Conservation (phyloP, 1,140 invertebrate genomes). For the Andricus grossulariae region DNA sequence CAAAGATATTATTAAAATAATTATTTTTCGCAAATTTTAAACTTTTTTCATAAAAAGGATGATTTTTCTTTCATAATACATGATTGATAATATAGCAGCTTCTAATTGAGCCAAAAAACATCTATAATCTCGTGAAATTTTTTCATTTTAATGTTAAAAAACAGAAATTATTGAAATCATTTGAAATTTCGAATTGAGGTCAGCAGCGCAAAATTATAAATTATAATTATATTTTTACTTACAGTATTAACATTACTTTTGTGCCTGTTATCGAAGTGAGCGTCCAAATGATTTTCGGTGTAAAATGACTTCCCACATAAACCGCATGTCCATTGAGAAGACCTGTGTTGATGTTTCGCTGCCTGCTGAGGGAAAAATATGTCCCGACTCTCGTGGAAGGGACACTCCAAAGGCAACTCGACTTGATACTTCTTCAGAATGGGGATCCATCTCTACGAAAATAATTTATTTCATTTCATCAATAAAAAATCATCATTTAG, state of each 20-base stretch:
- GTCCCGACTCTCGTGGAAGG: constrained; percentile 90
- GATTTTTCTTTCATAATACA: too few relatives aligned
- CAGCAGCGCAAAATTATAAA: not conserved
- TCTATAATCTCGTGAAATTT: too few relatives aligned
- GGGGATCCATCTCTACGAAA: constrained; percentile 88
- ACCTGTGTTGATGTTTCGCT: constrained; percentile 87
- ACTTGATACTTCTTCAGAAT: constrained; percentile 90
- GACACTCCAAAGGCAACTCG: constrained; percentile 89
- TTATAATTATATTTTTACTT: constrained; percentile 42
- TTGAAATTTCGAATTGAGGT: too few relatives aligned
- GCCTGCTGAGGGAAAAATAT: constrained; percentile 90
- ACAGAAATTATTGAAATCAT: too few relatives aligned
- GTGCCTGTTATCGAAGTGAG: constrained; percentile 94
- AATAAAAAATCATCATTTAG: constrained; percentile 8
- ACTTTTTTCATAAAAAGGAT: too few relatives aligned
- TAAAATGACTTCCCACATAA: constrained; percentile 95
- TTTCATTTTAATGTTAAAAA: too few relatives aligned
- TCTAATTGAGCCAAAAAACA: too few relatives aligned
- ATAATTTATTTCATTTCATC: constrained; percentile 18
- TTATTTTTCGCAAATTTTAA: too few relatives aligned
- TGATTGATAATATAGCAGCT: too few relatives aligned
- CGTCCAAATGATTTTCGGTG: constrained; percentile 90
- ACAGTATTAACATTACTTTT: constrained; percentile 90
- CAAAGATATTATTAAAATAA: too few relatives aligned
- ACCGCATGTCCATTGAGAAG: constrained; percentile 93